These are phyloP conservation scores for Smittia aterrima DNA, from an alignment of 2,888 invertebrate genomes.

Conservation along the genomic window DNA sequence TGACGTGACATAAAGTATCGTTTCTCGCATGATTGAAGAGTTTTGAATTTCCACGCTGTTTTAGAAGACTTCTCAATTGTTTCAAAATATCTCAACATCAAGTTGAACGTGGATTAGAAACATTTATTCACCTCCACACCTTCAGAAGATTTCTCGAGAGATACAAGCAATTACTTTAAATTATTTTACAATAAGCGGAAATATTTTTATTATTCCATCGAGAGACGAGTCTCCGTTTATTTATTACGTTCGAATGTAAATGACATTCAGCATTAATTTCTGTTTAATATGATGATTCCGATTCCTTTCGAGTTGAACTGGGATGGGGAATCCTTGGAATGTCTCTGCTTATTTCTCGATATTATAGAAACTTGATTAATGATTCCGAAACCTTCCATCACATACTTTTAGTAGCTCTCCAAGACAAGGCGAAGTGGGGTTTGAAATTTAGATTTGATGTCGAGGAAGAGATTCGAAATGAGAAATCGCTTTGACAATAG, in stretches of 20 bases:
- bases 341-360: background rate
- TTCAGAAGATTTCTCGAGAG: too few species aligned
- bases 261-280: conserved; percentile 40
- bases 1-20: conserved; percentile 41
- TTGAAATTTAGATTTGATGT: conserved; percentile 9
- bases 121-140: too few species aligned
- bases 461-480: background rate
- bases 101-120: too few species aligned
- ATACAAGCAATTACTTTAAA: too few species aligned
- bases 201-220: too few species aligned
- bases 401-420: background rate
- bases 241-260: conserved; percentile 28
- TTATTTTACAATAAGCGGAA: too few species aligned
- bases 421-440: background rate
- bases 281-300: conserved; percentile 27
- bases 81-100: too few species aligned
- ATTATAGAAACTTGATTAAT: conserved; percentile 40
- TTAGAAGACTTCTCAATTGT: background rate
- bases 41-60: background rate
- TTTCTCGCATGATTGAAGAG: conserved; percentile 6
- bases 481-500: conserved; percentile 10
- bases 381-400: conserved; percentile 6
- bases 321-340: background rate
- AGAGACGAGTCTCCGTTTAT: too few species aligned
- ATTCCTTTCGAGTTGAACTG: too few species aligned